These are phyloP conservation scores for Spodoptera litura DNA, from an alignment of 1,140 invertebrate genomes.

Conservation along the genomic window DNA sequence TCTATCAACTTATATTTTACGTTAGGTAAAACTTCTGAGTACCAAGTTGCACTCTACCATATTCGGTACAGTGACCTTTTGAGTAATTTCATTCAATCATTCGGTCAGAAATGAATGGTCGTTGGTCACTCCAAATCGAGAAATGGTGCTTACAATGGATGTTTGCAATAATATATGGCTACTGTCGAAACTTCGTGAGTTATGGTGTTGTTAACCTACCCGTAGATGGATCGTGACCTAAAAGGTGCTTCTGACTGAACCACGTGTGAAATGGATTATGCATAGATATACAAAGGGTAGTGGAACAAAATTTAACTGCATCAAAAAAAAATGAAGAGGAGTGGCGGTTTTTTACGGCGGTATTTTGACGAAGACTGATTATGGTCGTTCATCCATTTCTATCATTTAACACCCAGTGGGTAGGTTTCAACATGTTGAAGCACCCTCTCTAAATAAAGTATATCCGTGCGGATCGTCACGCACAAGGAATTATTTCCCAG, in stretches of 20 bases:
- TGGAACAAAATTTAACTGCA: too few species aligned
- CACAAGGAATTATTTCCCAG: slow-evolving; percentile 6
- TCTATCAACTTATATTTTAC: background rate
- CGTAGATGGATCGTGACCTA: too few species aligned
- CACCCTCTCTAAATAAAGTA: background rate
- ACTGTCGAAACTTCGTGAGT: too few species aligned
- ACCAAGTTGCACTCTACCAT: background rate
- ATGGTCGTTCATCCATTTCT: too few species aligned
- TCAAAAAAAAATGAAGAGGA: too few species aligned
- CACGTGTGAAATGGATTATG: too few species aligned
- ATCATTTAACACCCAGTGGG: too few species aligned
- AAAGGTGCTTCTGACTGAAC: too few species aligned
- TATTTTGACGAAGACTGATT: too few species aligned
- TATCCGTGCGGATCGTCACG: slow-evolving; percentile 5
- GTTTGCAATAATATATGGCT: background rate
- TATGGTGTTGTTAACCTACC: too few species aligned
- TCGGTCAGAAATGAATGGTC: background rate
- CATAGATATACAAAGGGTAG: too few species aligned
- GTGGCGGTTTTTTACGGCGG: too few species aligned
- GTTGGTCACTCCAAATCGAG: slow-evolving; percentile 19
- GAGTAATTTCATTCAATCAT: slow-evolving; percentile 13
- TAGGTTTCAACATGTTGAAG: background rate
- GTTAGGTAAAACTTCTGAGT: background rate
- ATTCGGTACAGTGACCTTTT: slow-evolving; percentile 11
- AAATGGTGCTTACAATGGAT: background rate